A percentile compares a stretch with the other conserved stretches of the same genome.
These are phyloP conservation scores for Apteryx mantelli DNA, from an alignment of 2,113 vertebrate genomes.

Conservation along the genomic window DNA sequence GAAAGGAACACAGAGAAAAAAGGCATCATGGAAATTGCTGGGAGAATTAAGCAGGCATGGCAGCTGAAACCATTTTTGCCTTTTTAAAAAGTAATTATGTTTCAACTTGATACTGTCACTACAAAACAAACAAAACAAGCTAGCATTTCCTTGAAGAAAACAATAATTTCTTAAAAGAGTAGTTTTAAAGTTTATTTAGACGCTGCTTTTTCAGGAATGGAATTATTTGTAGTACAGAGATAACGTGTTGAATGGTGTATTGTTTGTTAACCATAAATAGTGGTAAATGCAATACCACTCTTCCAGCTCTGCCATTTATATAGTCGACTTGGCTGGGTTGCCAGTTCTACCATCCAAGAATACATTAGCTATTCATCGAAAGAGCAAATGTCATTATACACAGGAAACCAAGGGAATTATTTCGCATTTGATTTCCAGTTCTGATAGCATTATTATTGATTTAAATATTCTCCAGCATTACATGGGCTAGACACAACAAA, in stretches of 20 bases:
- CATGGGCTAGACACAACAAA: constrained; percentile 81
- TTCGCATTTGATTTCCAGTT: constrained; percentile 87
- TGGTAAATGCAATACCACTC: not conserved
- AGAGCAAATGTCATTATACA: constrained; percentile 81
- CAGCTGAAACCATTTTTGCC: not conserved
- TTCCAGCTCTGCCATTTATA: constrained; percentile 21
- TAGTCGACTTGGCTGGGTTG: constrained; percentile 25
- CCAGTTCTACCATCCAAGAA: constrained; percentile 67
- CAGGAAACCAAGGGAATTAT: constrained; percentile 79
- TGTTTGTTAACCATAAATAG: constrained; percentile 6
- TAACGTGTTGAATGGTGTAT: not conserved
- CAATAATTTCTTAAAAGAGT: constrained; percentile 3
- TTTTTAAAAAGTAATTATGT: not conserved
- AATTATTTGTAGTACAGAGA: not conserved
- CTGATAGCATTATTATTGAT: constrained; percentile 88
- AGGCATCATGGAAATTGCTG: not conserved
- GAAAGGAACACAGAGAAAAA: not conserved
- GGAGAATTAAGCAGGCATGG: not conserved
- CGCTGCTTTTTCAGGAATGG: not conserved
- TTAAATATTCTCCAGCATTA: constrained; percentile 77
- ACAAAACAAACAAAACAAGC: constrained; percentile 6
- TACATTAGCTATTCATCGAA: constrained; percentile 85
- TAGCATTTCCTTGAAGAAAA: not conserved
- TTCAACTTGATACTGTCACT: not conserved
- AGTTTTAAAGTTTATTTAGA: not conserved